phyloP scores from a whole-genome alignment of 1,140 invertebrate species.

The Agraylea sexmaculata region DNA sequence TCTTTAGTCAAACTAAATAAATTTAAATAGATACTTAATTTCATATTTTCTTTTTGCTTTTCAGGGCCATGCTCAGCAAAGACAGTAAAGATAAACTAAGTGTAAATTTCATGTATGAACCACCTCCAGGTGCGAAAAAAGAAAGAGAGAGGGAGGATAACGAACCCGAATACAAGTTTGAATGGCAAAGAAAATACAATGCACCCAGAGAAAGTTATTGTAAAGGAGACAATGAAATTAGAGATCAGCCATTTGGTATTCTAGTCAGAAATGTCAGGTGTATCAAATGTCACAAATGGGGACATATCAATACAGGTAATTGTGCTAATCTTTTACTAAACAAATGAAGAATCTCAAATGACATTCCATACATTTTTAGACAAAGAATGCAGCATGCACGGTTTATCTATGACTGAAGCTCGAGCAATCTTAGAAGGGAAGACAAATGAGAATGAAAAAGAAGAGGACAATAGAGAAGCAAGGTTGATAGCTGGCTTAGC shows the following conservation, averaged over 20 bases:
- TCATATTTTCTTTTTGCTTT: slow-evolving; percentile 22
- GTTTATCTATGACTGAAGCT: slow-evolving; percentile 61
- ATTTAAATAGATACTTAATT: not conserved
- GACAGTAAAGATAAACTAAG: slow-evolving; percentile 98
- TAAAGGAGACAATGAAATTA: slow-evolving; percentile 89
- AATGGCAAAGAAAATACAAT: slow-evolving; percentile 98
- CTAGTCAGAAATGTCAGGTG: slow-evolving; percentile 95
- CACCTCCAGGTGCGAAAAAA: slow-evolving; percentile 92
- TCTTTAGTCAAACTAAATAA: not conserved
- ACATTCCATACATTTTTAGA: slow-evolving; percentile 40
- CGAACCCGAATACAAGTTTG: slow-evolving; percentile 96
- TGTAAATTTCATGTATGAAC: slow-evolving; percentile 99
- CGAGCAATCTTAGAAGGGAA: slow-evolving; percentile 42
- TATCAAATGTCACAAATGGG: slow-evolving; percentile 99
- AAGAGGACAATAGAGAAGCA: slow-evolving; percentile 44
- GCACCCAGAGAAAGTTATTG: slow-evolving; percentile 95
- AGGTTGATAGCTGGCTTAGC: slow-evolving; percentile 81
- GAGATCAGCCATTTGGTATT: slow-evolving; percentile 98
- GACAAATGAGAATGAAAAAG: slow-evolving; percentile 42
- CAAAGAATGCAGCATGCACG: slow-evolving; percentile 89
- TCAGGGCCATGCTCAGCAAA: slow-evolving; percentile 87
- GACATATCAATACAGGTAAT: slow-evolving; percentile 95
- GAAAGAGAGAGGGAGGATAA: slow-evolving; percentile 84
- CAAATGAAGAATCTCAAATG: not conserved
- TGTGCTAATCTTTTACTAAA: slow-evolving; percentile 10